A percentile compares a stretch with the other conserved stretches of the same genome.
phyloP scores from a whole-genome alignment of 2,888 invertebrate genomes.

The Cantharis rustica region DNA sequence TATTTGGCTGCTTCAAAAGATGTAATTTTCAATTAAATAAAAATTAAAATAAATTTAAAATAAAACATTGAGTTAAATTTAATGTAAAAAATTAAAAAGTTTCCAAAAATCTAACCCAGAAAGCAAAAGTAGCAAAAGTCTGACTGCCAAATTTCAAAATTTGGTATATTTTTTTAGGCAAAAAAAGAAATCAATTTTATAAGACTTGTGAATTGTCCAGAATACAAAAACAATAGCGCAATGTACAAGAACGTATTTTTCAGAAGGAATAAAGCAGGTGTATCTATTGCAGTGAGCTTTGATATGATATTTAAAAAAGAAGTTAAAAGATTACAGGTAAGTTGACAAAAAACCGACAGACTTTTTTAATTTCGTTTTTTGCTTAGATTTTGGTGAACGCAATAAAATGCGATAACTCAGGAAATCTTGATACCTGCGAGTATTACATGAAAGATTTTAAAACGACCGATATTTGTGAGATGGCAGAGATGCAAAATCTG shows the following conservation, averaged over 20 bases:
- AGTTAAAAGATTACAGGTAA: neutral
- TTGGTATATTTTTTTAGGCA: neutral
- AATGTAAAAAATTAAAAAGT: no score
- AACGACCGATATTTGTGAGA: neutral
- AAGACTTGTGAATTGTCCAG: neutral
- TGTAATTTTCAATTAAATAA: no score
- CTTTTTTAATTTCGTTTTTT: neutral
- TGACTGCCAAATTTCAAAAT: no score
- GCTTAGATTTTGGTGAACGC: neutral
- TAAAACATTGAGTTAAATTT: no score
- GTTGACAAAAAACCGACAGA: neutral
- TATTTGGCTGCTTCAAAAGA: no score
- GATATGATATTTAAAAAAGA: neutral
- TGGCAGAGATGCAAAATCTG: neutral
- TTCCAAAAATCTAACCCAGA: no score
- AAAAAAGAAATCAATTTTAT: neutral
- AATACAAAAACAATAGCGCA: neutral
- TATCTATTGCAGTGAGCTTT: neutral
- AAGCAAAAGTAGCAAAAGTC: no score
- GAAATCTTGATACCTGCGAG: neutral
- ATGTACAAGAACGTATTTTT: neutral
- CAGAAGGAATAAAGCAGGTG: neutral
- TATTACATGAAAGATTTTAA: neutral
- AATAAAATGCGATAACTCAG: neutral
- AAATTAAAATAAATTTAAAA: no score